phyloP scores from a whole-genome alignment of 2,888 invertebrate genomes.

The Philonicus albiceps region DNA sequence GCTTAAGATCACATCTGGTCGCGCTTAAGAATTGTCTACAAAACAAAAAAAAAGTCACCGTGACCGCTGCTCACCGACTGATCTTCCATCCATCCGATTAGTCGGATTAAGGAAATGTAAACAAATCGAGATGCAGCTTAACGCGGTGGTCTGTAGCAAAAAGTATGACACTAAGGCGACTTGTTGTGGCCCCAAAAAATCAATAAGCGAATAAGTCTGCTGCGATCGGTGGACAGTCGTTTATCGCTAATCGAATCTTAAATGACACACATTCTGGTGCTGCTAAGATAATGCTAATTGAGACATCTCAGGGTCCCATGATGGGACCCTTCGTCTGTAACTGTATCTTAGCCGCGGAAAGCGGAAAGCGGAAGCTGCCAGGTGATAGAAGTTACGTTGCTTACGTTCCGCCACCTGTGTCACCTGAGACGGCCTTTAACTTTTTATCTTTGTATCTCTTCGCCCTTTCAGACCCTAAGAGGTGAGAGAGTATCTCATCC shows the following conservation, averaged over 20 bases:
- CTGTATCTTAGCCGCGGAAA: background rate
- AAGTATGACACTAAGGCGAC: slow-evolving; percentile 38
- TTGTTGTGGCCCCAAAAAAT: slow-evolving; percentile 28
- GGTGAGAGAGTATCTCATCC: background rate
- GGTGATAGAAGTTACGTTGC: background rate
- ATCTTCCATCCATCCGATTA: background rate
- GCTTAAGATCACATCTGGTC: background rate
- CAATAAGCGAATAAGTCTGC: slow-evolving; percentile 20
- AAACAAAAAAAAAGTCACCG: background rate
- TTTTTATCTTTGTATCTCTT: background rate
- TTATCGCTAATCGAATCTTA: slow-evolving; percentile 42
- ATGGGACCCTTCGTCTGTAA: background rate
- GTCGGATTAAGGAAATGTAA: slow-evolving; percentile 29
- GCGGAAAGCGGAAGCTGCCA: background rate
- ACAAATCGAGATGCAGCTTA: slow-evolving; percentile 1
- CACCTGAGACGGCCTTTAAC: background rate
- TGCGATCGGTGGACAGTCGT: slow-evolving; percentile 1
- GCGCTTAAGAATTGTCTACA: background rate
- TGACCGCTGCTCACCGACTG: background rate
- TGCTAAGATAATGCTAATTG: slow-evolving; percentile 30
- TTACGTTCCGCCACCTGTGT: background rate
- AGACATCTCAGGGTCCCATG: background rate
- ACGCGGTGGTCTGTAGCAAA: background rate
- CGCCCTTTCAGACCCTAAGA: background rate
- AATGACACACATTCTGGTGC: slow-evolving; percentile 36